phyloP scores from a whole-genome alignment of 1,140 invertebrate species.

The Telenomus remus region DNA sequence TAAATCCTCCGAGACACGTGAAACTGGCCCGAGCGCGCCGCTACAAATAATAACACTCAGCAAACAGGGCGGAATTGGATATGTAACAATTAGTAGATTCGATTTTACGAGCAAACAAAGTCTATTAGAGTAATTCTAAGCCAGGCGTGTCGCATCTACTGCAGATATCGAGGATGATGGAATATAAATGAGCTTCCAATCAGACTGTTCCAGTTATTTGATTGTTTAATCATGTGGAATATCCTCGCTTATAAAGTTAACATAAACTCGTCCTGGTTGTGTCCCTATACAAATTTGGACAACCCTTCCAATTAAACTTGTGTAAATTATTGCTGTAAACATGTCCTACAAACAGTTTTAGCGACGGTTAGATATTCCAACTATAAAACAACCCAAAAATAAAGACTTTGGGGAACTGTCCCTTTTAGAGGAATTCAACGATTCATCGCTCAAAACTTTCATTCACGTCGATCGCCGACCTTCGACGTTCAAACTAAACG shows the following conservation, averaged over 20 bases:
- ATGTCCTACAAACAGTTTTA: too few species aligned
- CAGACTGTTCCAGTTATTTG: not conserved
- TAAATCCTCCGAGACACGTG: slow-evolving; percentile 49
- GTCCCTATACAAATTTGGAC: too few species aligned
- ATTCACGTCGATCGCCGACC: too few species aligned
- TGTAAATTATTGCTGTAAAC: too few species aligned
- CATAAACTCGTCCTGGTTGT: too few species aligned
- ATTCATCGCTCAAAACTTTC: too few species aligned
- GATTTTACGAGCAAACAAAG: slow-evolving; percentile 28
- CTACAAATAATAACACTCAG: slow-evolving; percentile 59
- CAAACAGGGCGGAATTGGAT: slow-evolving; percentile 46
- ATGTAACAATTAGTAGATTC: slow-evolving; percentile 46
- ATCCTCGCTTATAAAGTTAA: too few species aligned
- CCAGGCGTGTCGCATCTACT: not conserved
- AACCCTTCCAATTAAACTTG: too few species aligned
- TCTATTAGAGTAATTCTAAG: slow-evolving; percentile 18
- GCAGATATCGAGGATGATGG: not conserved
- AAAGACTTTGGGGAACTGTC: too few species aligned
- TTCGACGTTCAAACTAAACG: not conserved
- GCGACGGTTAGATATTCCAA: too few species aligned
- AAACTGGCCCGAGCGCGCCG: slow-evolving; percentile 36
- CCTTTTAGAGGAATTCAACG: too few species aligned
- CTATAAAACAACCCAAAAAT: too few species aligned
- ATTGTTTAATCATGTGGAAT: not conserved
- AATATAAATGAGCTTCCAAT: not conserved